Evolutionary conservation across 92 coral and sea anemone species (phyloP), one percentile per base, ranked within the genome.

Genomic region (Palythoa grandiflora): DNA sequence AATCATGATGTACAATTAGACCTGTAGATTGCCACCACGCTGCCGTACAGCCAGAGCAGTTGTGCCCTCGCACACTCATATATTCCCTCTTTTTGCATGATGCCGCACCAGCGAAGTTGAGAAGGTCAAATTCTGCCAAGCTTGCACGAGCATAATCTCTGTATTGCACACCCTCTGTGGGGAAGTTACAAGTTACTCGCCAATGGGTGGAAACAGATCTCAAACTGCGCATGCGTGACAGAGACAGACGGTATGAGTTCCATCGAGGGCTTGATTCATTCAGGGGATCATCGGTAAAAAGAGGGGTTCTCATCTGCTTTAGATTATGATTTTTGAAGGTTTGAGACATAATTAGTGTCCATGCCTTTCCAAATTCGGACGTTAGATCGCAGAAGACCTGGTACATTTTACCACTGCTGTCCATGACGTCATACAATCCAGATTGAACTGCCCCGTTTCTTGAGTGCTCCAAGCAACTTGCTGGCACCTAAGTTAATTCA

Each of bases 131-230:
- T 19, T 52, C 66, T 13, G 93, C 66, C 44, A 94, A 78, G 11
- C 71, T 79, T 21, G 78, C 93, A 28, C 89, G 84, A 14, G 72
- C 90, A 51, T 92, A 94, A 40, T 94, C 94, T 10, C 60, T 87
- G 78, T 84, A 90, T 17, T 90, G 91, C 14, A 94, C 52, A 47
- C 93, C 96, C 12, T 89, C 74, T 15, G 51, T 39, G 37, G 96
- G 93, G 59, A 89, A 92, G 83, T 87, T 90, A 44, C 96, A 94
- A 19, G 96, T 92, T 19, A 88, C 38, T 16, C 96, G 93, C 96
- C 93, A 94, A 73, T 92, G 93, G 5, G 92, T 89, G 3, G 96
- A 92, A 19, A 44, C 48, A 11, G 87, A 71, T 13, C 76, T 85
- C 40, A 76, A 35, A 16, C n/a, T 38, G 48, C 52, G 51, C 81